Evolutionary conservation across 2,888 invertebrate genomes (phyloP).

Genomic region (Phaonia tiefii): DNA sequence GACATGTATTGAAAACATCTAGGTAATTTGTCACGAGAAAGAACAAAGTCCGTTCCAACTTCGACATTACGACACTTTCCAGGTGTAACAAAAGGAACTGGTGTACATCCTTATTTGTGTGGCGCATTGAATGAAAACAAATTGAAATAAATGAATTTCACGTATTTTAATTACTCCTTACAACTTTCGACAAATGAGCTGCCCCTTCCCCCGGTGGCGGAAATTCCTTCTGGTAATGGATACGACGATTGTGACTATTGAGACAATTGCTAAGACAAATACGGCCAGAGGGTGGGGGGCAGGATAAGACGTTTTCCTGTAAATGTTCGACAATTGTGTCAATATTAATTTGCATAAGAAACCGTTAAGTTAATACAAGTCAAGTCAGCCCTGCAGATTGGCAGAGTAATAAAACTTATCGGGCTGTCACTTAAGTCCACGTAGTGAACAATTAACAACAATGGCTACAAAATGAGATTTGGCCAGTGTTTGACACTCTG

Average conservation of each 20-base stretch:
- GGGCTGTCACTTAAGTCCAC: conserved; percentile 63
- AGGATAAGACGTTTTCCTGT: conserved; percentile 40
- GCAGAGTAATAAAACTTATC: conserved; percentile 63
- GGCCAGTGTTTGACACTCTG: conserved; percentile 37
- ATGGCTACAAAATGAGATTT: conserved; percentile 57
- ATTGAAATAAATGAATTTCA: conserved; percentile 45
- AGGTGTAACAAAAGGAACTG: too few relatives aligned
- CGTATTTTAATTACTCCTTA: conserved; percentile 58
- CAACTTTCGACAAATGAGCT: conserved; percentile 26
- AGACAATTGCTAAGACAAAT: too few relatives aligned
- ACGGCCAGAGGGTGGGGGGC: not conserved
- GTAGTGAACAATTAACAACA: conserved; percentile 63
- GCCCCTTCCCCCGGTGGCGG: conserved; percentile 20
- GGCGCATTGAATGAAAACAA: not conserved
- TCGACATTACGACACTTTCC: too few relatives aligned
- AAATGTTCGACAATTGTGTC: conserved; percentile 61
- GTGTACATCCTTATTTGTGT: too few relatives aligned
- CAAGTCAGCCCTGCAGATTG: conserved; percentile 2
- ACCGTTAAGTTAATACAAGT: conserved; percentile 55
- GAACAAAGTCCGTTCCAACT: too few relatives aligned
- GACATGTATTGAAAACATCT: too few relatives aligned
- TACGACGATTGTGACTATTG: conserved; percentile 31
- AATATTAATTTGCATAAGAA: conserved; percentile 67
- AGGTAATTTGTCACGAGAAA: too few relatives aligned
- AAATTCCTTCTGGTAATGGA: conserved; percentile 46